Evolutionary conservation across 2,113 vertebrate species (phyloP).

Genomic region (Passer domesticus): DNA sequence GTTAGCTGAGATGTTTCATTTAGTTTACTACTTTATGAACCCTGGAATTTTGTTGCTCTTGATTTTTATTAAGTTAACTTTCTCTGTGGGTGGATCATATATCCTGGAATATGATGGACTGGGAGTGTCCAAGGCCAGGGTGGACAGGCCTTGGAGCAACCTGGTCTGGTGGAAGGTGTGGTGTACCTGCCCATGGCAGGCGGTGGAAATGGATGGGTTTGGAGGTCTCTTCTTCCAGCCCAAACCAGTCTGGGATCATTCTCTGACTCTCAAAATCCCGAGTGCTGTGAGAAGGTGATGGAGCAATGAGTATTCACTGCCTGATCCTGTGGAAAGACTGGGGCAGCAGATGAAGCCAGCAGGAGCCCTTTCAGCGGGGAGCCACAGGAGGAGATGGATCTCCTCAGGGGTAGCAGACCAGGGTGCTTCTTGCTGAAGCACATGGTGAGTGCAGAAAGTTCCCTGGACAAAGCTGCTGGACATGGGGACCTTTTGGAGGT

Average conservation of each 20-base stretch:
- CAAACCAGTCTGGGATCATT: not conserved
- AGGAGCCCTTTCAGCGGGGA: not conserved
- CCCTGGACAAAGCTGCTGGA: not conserved
- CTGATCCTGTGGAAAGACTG: not conserved
- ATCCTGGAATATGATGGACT: not conserved
- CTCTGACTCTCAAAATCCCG: not conserved
- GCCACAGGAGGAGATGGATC: not conserved
- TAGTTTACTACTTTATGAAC: not conserved
- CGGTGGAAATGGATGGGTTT: not conserved
- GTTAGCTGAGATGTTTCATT: not conserved
- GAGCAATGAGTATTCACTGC: not conserved
- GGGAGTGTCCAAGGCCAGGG: not conserved
- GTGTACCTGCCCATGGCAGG: not conserved
- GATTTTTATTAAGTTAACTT: not conserved
- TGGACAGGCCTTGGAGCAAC: not conserved
- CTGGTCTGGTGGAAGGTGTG: not conserved
- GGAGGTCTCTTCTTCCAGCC: not conserved
- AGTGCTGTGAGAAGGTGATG: not conserved
- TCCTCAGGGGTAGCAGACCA: accelerated
- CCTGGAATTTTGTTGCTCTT: not conserved
- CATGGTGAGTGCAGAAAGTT: not conserved
- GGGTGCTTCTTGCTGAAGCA: not conserved
- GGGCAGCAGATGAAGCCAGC: not conserved
- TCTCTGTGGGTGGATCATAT: not conserved
- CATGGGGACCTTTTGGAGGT: not conserved